phyloP scores from a whole-genome alignment of 2,888 invertebrate genomes.

The Malachius bipustulatus region DNA sequence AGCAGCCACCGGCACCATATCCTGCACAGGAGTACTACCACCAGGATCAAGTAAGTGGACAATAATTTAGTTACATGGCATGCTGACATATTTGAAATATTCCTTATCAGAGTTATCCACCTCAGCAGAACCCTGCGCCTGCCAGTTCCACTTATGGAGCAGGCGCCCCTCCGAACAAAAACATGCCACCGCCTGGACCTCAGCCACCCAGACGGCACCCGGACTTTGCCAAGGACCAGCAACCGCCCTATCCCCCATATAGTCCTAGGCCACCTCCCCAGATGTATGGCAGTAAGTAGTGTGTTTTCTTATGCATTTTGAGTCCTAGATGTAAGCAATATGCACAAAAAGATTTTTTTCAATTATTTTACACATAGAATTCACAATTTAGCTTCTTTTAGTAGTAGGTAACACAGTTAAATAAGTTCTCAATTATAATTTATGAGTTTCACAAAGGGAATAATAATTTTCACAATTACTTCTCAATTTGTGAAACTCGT shows the following conservation, averaged over 20 bases:
- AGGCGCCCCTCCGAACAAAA: slow-evolving; percentile 40
- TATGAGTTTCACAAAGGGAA: too few relatives aligned
- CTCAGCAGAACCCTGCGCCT: slow-evolving; percentile 33
- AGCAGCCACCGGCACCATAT: slow-evolving; percentile 40
- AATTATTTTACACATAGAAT: slow-evolving; percentile 3
- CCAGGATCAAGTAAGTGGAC: slow-evolving; percentile 37
- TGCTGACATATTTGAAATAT: slow-evolving; percentile 11
- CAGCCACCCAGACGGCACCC: slow-evolving; percentile 70
- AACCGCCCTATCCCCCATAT: slow-evolving; percentile 51
- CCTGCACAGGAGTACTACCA: slow-evolving; percentile 45
- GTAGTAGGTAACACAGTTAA: too few relatives aligned
- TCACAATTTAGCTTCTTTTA: slow-evolving; percentile 5
- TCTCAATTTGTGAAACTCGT: too few relatives aligned
- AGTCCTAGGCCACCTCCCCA: slow-evolving; percentile 49
- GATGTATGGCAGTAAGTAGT: slow-evolving; percentile 60
- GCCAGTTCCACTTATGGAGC: slow-evolving; percentile 33
- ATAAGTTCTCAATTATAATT: too few relatives aligned
- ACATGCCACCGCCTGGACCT: slow-evolving; percentile 52
- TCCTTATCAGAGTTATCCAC: slow-evolving; percentile 20
- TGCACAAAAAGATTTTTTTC: too few relatives aligned
- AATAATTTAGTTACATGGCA: slow-evolving; percentile 5
- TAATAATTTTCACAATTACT: too few relatives aligned
- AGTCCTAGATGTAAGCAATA: too few relatives aligned
- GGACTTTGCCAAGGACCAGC: slow-evolving; percentile 68
- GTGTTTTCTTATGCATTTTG: too few relatives aligned